Evolutionary conservation across 2,888 invertebrate species (phyloP).

Genomic region (Drosophila rubida): DNA sequence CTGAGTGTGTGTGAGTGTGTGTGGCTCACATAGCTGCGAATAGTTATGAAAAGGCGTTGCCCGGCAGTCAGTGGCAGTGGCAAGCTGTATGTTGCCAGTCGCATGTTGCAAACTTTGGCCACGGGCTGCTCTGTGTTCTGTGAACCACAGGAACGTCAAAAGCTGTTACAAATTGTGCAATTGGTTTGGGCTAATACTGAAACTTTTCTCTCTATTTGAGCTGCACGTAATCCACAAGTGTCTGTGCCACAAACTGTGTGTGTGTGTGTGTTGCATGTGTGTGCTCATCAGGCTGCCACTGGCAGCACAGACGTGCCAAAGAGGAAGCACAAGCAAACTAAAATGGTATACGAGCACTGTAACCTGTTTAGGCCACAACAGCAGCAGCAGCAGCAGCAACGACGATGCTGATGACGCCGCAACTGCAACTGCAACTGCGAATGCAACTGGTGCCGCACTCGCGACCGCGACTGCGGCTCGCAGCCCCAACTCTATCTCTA

Average conservation of each 20-base stretch:
- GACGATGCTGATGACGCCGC: conserved; percentile 33
- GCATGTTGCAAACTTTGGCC: conserved; percentile 34
- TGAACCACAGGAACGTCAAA: conserved; percentile 62
- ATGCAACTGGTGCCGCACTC: conserved; percentile 8
- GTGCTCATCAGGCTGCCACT: conserved; percentile 61
- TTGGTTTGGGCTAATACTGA: conserved; percentile 75
- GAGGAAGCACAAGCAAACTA: conserved; percentile 66
- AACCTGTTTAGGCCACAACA: conserved; percentile 68
- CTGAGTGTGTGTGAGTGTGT: background rate
- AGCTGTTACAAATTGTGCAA: conserved; percentile 78
- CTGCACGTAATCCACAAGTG: conserved; percentile 31
- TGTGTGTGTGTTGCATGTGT: conserved; percentile 20
- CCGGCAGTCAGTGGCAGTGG: conserved; percentile 36
- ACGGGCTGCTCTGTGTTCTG: conserved; percentile 27
- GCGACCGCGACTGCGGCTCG: too few species aligned
- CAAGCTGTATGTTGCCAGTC: conserved; percentile 27
- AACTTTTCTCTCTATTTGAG: conserved; percentile 50
- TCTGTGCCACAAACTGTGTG: conserved; percentile 7
- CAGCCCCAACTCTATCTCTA: conserved; percentile 33
- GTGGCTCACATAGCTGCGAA: conserved; percentile 18
- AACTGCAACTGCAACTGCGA: conserved; percentile 15
- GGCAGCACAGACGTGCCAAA: conserved; percentile 56
- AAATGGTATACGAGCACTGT: conserved; percentile 78
- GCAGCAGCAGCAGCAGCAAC: conserved; percentile 35
- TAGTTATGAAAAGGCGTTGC: conserved; percentile 53